Conservation (phyloP, 2,888 invertebrate genomes). For the Autographa gamma region DNA sequence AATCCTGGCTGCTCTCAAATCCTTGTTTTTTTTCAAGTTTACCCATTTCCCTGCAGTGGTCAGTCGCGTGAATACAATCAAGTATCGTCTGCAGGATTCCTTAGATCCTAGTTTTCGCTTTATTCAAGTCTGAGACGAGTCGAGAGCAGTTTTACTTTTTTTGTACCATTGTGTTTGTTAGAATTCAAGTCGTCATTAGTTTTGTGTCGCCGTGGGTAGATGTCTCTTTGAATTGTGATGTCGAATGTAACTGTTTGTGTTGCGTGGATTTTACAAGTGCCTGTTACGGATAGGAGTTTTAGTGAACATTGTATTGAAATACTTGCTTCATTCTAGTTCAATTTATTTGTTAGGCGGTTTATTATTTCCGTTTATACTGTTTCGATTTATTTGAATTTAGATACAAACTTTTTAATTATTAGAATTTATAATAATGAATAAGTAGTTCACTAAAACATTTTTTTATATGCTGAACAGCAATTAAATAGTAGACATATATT, state of each 20-base stretch:
- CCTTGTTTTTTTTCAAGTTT: slow-evolving; percentile 42
- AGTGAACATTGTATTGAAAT: slow-evolving; percentile 16
- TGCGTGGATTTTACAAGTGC: slow-evolving; percentile 51
- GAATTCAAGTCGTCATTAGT: slow-evolving; percentile 63
- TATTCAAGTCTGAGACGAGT: slow-evolving; percentile 63
- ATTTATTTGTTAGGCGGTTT: slow-evolving; percentile 4
- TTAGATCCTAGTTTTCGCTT: slow-evolving; percentile 64
- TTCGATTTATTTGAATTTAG: neutral
- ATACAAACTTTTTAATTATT: neutral
- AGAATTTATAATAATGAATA: too few species aligned
- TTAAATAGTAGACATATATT: too few species aligned
- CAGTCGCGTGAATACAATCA: slow-evolving; percentile 69
- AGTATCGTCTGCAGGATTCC: slow-evolving; percentile 65
- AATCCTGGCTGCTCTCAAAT: slow-evolving; percentile 23
- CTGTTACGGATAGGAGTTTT: slow-evolving; percentile 37
- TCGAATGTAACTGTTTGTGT: slow-evolving; percentile 53
- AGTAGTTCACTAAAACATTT: too few species aligned
- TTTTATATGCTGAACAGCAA: too few species aligned
- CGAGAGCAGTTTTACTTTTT: slow-evolving; percentile 57
- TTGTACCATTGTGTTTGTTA: slow-evolving; percentile 56
- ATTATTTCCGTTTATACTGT: neutral
- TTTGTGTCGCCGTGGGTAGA: slow-evolving; percentile 56
- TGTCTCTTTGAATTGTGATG: slow-evolving; percentile 57
- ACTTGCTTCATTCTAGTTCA: slow-evolving; percentile 2
- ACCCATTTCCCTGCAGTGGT: slow-evolving; percentile 60